Conservation (phyloP, 2,797 vertebrate species). For the Petrocephalus sullivani region DNA sequence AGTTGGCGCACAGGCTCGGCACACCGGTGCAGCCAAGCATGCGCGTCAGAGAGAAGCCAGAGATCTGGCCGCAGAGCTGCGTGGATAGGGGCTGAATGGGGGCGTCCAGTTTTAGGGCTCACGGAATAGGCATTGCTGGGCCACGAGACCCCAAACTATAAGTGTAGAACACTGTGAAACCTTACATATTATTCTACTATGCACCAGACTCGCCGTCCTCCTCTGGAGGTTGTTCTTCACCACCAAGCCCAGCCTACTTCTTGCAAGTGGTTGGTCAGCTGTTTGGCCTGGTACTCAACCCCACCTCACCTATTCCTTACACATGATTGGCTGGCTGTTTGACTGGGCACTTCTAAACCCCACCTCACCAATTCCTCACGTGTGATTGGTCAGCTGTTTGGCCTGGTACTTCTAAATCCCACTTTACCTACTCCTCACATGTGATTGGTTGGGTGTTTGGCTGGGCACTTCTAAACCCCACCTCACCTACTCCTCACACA, state of each 20-base stretch:
- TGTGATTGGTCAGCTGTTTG: neutral
- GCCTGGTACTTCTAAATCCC: neutral
- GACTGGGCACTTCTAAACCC: neutral
- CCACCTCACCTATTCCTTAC: neutral
- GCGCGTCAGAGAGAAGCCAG: neutral
- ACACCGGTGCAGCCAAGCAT: neutral
- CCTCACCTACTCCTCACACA: neutral
- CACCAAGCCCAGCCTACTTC: neutral
- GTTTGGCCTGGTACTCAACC: neutral
- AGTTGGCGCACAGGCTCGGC: neutral
- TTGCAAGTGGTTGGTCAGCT: neutral
- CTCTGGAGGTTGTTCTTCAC: neutral
- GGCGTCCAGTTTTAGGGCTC: neutral
- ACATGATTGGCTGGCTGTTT: neutral
- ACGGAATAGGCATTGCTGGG: neutral
- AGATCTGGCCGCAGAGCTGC: neutral
- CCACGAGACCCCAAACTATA: neutral
- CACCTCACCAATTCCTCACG: neutral
- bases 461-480: neutral
- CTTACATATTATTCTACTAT: neutral
- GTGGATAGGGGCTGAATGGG: neutral
- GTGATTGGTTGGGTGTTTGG: neutral
- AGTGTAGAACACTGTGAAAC: neutral
- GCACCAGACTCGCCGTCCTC: neutral
- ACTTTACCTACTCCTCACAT: neutral